Evolutionary conservation across 2,113 vertebrate species (phyloP), one percentile per base, ranked within the genome.

Genomic region (Pygoscelis antarcticus): DNA sequence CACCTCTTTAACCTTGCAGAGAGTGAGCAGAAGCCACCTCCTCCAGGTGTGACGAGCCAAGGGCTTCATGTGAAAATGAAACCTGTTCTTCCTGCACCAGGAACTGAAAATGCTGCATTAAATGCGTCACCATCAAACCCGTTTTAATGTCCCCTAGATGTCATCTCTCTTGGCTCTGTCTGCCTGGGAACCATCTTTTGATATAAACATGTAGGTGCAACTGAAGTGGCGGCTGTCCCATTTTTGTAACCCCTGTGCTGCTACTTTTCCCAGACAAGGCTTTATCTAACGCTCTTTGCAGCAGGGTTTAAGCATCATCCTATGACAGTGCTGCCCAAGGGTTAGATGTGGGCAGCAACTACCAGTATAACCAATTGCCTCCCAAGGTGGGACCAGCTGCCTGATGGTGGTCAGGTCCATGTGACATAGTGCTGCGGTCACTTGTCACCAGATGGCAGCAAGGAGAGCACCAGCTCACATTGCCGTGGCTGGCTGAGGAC

Each of bases 371-470:
- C 30, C 74, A 55, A 12, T 29, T 13, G 38, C 2, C 51, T 70
- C 10, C 38, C 23, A 40, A 22, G 26, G 18, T 69, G 74, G 51
- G 32, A 80, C 58, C 79, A 54, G 42, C 16, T 49, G 71, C 36
- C 60, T 0, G 2, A 1, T 13, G 38, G 44, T 32, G 78, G 42
- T 51, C 34, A 8, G 20, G 21, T 16, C 36, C 64, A 1, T 19
- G 42, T 29, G 42, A 42, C 38, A 52, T 7, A 49, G 78, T 36
- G 30, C 70, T 30, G 57, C 0, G 5, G 82, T 16, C 84, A 46
- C 23, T 61, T 96, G 91, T 91, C 93, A 96, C 69, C 89, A 93
- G 79, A 92, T 88, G 92, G 90, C 86, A 94, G 86, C 88, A 78
- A 90, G 91, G 65, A 82, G 64, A 82, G 52, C 47, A 46, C 21